phyloP scores from a whole-genome alignment of 1,140 invertebrate species.

The Zaprionus gabonicus region DNA sequence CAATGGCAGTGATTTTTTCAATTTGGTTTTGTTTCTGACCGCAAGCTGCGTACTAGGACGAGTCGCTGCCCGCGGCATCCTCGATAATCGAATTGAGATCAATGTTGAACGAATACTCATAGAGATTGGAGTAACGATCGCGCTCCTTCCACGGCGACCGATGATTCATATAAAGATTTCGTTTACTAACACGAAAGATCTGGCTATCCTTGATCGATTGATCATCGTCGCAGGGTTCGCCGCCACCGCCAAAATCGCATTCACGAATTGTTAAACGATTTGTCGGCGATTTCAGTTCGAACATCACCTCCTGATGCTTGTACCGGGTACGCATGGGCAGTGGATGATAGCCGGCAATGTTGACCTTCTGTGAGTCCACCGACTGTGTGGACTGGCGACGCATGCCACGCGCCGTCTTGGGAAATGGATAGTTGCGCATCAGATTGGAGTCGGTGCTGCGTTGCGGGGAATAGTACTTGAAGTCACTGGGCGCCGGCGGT shows the following conservation, averaged over 20 bases:
- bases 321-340: constrained; percentile 77
- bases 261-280: constrained; percentile 83
- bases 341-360: constrained; percentile 75
- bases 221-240: constrained; percentile 84
- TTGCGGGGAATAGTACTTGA: constrained; percentile 83
- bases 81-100: constrained; percentile 84
- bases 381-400: constrained; percentile 80
- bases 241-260: constrained; percentile 84
- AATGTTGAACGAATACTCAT: constrained; percentile 84
- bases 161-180: constrained; percentile 84
- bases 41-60: constrained; percentile 83
- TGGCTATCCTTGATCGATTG: constrained; percentile 84
- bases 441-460: constrained; percentile 67
- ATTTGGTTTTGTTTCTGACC: constrained; percentile 24
- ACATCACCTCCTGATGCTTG: constrained; percentile 82
- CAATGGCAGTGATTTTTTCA: constrained; percentile 33
- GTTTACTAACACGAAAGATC: constrained; percentile 85
- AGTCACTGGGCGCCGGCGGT: constrained; percentile 76
- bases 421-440: constrained; percentile 77
- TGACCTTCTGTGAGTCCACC: constrained; percentile 81
- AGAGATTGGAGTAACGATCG: constrained; percentile 84
- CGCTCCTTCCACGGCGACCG: constrained; percentile 83
- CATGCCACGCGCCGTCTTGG: constrained; percentile 75
- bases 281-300: constrained; percentile 82
- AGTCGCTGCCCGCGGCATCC: constrained; percentile 84